Evolutionary conservation across 2,113 vertebrate genomes (phyloP), one percentile per base, ranked within the genome.

Genomic region (Zosterops japonicus): DNA sequence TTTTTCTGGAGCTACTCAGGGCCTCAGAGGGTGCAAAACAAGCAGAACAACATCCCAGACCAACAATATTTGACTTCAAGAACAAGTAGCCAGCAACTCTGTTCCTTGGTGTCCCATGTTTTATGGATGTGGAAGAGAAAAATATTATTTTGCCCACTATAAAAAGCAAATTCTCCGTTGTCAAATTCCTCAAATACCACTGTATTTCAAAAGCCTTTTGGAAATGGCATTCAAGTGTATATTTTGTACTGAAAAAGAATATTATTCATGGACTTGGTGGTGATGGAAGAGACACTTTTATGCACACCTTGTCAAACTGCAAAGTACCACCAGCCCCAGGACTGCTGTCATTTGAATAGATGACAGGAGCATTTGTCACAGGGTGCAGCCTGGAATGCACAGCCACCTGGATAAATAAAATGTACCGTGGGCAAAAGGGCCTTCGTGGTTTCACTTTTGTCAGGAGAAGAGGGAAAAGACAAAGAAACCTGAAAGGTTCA

Each of bases 331-430:
- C 74, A 67, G 74, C 88, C 90, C 77, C 41, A 5, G 90, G 90
- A 65, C 61, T 85, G 93, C 93, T 93, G 53, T 56, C 36, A 49
- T 56, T 63, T 70, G 76, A 70, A 77, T 52, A 24, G 67, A 10
- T 94, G 95, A 78, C 93, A 96, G 85, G 49, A 50, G 61, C 59
- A 93, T 93, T 94, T 97, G 90, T 97, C 93, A 95, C 69, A 86
- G 93, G 61, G 31, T 57, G 39, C 63, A 75, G 23, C 25, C 33
- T 82, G 39, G 18, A 3, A n/a, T 87, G 35, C 65, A 89, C 33
- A 94, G 81, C 52, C 76, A 63, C 44, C 56, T 35, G 72, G 56
- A 82, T 67, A 95, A 96, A 94, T 72, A 71, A 75, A 92, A 70
- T 71, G 55, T 53, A 67, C 57, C 21, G 44, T 8, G 47, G 77